Evolutionary conservation across 2,888 invertebrate genomes (phyloP).

Genomic region (Orchesellides sinensis): DNA sequence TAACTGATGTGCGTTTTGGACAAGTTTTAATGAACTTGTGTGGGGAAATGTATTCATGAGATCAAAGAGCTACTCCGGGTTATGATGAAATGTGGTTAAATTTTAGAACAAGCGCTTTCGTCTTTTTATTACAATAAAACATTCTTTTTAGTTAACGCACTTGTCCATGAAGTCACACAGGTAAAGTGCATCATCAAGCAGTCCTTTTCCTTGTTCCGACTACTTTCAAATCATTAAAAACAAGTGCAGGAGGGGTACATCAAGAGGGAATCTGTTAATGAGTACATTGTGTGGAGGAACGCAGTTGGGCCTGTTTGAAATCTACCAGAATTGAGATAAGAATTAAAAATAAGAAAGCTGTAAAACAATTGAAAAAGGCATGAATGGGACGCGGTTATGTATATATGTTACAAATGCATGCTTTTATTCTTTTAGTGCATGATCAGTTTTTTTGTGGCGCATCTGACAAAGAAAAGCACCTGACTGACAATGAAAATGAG

Average conservation of each 20-base stretch:
- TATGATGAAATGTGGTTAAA: neutral
- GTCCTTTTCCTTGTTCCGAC: neutral
- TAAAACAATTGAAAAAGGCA: neutral
- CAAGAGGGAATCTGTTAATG: slow-evolving; percentile 33
- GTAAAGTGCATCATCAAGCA: neutral
- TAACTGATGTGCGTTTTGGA: slow-evolving; percentile 39
- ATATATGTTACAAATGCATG: neutral
- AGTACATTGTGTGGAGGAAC: slow-evolving; percentile 30
- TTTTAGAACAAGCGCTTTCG: slow-evolving; percentile 11
- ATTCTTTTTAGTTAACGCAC: neutral
- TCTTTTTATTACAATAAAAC: slow-evolving; percentile 1
- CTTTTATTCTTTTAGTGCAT: no score
- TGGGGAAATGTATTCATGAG: no score
- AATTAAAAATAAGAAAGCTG: neutral
- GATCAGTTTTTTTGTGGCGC: neutral
- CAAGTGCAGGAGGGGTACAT: neutral
- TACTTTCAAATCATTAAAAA: neutral
- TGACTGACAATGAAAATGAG: neutral
- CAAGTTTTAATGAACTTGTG: slow-evolving; percentile 48
- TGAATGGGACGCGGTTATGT: neutral
- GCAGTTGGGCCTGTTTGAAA: slow-evolving; percentile 38
- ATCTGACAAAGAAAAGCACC: no score
- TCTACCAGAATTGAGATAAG: slow-evolving; percentile 4
- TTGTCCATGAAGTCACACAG: neutral
- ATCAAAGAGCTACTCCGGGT: no score